Evolutionary conservation across 2,888 invertebrate genomes (phyloP).

Genomic region (Rosalia funebris): DNA sequence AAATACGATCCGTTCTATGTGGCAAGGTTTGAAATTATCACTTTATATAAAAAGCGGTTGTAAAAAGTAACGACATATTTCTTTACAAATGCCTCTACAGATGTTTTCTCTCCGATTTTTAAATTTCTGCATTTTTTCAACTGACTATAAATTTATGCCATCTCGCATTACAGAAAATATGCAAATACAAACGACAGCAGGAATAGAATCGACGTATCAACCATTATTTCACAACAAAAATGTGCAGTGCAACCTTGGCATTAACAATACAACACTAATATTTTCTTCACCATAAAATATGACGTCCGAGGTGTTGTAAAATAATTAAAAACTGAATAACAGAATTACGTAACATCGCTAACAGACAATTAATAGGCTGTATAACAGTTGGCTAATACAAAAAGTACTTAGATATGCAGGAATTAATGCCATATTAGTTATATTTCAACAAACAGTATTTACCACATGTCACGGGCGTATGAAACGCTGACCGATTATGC

Average conservation of each 20-base stretch:
- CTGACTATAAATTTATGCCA: too few relatives aligned
- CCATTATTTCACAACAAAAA: conserved; percentile 3
- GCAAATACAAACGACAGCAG: too few relatives aligned
- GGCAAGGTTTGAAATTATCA: too few relatives aligned
- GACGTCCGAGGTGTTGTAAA: conserved; percentile 3
- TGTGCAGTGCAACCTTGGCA: conserved; percentile 12
- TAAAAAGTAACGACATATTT: too few relatives aligned
- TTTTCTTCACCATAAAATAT: conserved; percentile 9
- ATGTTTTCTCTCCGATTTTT: too few relatives aligned
- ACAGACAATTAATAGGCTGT: conserved; percentile 6
- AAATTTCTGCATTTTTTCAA: too few relatives aligned
- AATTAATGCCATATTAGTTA: conserved; percentile 14
- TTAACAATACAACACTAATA: conserved; percentile 7
- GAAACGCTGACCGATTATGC: neutral
- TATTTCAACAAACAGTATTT: conserved; percentile 9
- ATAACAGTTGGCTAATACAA: conserved; percentile 22
- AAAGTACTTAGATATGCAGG: conserved; percentile 11
- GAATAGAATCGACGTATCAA: too few relatives aligned
- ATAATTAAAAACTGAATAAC: conserved; percentile 4
- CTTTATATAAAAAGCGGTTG: too few relatives aligned
- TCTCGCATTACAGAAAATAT: too few relatives aligned
- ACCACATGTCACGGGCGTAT: conserved; percentile 8
- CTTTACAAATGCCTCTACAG: too few relatives aligned
- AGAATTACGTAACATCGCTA: conserved; percentile 7
- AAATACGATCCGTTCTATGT: too few relatives aligned